A percentile compares a stretch with the other conserved stretches of the same genome.
Conservation (phyloP, 2,888 invertebrate species). For the Sturmia bella region DNA sequence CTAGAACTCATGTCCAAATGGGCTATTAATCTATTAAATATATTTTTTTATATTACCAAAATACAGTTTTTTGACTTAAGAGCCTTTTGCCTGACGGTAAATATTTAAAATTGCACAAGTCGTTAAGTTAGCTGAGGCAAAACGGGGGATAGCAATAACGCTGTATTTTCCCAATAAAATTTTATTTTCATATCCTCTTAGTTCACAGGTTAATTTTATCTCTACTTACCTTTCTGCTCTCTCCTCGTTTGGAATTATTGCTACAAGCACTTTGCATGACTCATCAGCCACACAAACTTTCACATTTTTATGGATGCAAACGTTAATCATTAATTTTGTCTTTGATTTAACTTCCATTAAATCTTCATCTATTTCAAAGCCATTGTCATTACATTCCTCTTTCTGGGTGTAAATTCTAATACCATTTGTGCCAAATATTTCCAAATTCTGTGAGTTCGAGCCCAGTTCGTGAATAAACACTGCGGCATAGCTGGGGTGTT, state of each 20-base stretch:
- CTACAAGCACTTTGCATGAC: constrained; percentile 46
- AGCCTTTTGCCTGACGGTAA: too few relatives aligned
- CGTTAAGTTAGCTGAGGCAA: constrained; percentile 40
- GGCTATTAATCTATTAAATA: too few relatives aligned
- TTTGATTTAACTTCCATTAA: not conserved
- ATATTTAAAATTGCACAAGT: not conserved
- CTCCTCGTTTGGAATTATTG: constrained; percentile 22
- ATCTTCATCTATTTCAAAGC: constrained; percentile 7
- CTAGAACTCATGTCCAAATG: too few relatives aligned
- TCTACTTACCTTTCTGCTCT: constrained; percentile 25
- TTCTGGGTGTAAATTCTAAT: constrained; percentile 67
- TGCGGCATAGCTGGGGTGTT: constrained; percentile 74
- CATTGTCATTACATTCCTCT: not conserved
- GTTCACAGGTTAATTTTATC: not conserved
- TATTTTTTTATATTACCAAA: too few relatives aligned
- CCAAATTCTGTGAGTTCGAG: constrained; percentile 43
- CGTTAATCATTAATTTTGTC: constrained; percentile 6
- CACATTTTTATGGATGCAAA: constrained; percentile 57
- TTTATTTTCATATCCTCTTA: constrained; percentile 8
- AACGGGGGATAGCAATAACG: too few relatives aligned
- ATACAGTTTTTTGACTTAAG: too few relatives aligned
- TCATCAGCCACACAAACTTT: constrained; percentile 36
- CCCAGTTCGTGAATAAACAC: constrained; percentile 65
- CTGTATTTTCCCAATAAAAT: constrained; percentile 25
- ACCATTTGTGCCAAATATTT: constrained; percentile 72